Base-by-base conservation (phyloP, 30 jellyfish, hydroid and myxozoan genomes). In the Sanderia malayensis region DNA sequence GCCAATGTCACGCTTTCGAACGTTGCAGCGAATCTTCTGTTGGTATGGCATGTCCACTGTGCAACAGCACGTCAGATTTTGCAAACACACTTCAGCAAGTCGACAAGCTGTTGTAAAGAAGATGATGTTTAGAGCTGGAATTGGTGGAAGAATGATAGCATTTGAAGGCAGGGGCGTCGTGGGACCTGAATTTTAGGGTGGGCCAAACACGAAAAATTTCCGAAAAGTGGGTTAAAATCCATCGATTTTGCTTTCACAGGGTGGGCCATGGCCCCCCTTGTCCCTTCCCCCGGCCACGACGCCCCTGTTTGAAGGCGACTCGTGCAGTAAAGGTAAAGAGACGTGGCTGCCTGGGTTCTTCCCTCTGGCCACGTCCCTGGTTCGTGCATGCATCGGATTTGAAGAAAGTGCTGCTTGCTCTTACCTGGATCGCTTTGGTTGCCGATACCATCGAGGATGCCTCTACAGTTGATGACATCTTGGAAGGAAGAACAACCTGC, bases 1-100 rank as follows among this genome's bases (percentile, higher is more conserved):
- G n/a, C 88, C 88, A 33, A 76, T 76, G 34, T 76, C 80, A 19
- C 88, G 73, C 77, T 55, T 76, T 20, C 80, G 70, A 18, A 67
- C 80, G 8, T 63, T 61, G 80, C 88, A 76, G 11, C 88, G 72
- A 2, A 76, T 61, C 53, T 32, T 61, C 64, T 61, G 58, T 47
- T 61, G 88, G 58, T 26, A 63, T n/a, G 80, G 88, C 88, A 76
- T 41, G 67, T 46, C 80, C 2, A 55, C 44, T 1, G 73, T 0
- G 53, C 88, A 76, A 64, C 88, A 76, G 25, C 88, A 76, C 29
- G 53, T 26, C 80, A 76, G 53, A 7, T 68, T 55, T 8, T 46
- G 29, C 73, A 76, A 45, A 67, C 88, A 76, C 58, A 29, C 63
- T 32, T 76, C 80, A 29, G 88, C 88, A 20, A 76, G 37, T 8